These are phyloP conservation scores for Pseudachorutes palmiensis DNA, from an alignment of 1,140 invertebrate species.

Conservation along the genomic window DNA sequence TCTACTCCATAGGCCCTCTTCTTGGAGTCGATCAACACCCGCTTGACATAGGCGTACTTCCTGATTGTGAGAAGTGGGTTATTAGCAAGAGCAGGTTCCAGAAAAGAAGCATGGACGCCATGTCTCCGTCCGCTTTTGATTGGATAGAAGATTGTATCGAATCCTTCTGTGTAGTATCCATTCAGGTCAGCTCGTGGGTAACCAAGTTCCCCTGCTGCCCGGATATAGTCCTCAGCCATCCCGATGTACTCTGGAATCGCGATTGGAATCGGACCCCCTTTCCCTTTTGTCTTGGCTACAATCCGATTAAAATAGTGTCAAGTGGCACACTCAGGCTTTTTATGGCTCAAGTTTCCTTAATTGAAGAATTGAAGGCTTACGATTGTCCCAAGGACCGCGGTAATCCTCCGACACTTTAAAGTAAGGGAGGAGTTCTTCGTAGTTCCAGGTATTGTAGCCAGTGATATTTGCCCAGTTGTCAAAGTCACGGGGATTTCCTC, in stretches of 20 bases:
- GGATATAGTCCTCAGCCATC: slow-evolving; percentile 20
- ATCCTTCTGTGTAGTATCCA: slow-evolving; percentile 25
- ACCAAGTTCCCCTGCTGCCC: slow-evolving; percentile 26
- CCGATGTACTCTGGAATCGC: slow-evolving; percentile 20
- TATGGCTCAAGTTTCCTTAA: too few species aligned
- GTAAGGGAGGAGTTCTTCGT: slow-evolving; percentile 59
- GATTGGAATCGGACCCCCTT: slow-evolving; percentile 16
- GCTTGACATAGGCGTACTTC: slow-evolving; percentile 14
- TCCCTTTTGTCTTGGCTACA: slow-evolving; percentile 11
- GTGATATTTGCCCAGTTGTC: slow-evolving; percentile 51
- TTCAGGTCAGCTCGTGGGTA: slow-evolving; percentile 27
- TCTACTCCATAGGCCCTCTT: slow-evolving; percentile 13
- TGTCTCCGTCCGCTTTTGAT: slow-evolving; percentile 17
- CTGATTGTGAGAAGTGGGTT: slow-evolving; percentile 7
- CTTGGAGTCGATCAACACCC: slow-evolving; percentile 9
- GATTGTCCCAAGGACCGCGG: slow-evolving; percentile 14
- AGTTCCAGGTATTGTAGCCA: slow-evolving; percentile 50
- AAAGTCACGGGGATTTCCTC: slow-evolving; percentile 57
- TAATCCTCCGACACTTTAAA: slow-evolving; percentile 74
- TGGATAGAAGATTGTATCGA: slow-evolving; percentile 22
- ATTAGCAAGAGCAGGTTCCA: slow-evolving; percentile 20
- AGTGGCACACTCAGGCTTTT: not conserved
- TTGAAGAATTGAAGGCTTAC: too few species aligned
- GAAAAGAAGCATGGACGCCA: slow-evolving; percentile 21
- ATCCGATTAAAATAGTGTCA: not conserved